Evolutionary conservation across 2,888 invertebrate genomes (phyloP).

Genomic region (Brachypalpus laphriformis): DNA sequence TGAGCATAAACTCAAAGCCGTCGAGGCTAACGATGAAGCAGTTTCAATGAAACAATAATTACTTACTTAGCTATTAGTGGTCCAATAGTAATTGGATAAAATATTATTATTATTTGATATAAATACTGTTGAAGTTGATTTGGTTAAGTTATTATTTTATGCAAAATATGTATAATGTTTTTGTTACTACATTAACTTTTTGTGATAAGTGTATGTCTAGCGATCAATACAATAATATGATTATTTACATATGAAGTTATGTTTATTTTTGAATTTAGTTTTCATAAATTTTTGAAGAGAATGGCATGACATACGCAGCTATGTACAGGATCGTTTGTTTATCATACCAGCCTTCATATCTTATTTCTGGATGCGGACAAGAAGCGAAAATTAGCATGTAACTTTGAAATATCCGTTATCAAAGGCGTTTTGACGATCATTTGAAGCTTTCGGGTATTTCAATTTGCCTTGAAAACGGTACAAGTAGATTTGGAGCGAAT

Average conservation of each 20-base stretch:
- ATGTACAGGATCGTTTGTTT: too few species aligned
- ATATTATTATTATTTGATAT: conserved; percentile 7
- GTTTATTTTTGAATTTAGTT: conserved; percentile 1
- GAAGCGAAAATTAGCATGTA: too few species aligned
- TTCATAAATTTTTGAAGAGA: too few species aligned
- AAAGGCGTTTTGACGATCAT: too few species aligned
- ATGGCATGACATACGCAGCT: too few species aligned
- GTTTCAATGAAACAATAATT: conserved; percentile 78
- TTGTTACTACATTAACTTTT: conserved; percentile 24
- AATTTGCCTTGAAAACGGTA: too few species aligned
- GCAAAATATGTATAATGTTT: conserved; percentile 16
- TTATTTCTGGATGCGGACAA: too few species aligned
- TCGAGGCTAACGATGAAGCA: conserved; percentile 76
- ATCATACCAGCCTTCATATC: too few species aligned
- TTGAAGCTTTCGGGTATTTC: too few species aligned
- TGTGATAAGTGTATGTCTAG: conserved; percentile 38
- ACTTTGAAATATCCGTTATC: too few species aligned
- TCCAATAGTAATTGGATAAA: neutral
- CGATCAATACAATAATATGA: conserved; percentile 17
- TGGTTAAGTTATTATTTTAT: conserved; percentile 59
- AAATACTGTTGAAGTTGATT: conserved; percentile 30
- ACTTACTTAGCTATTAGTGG: neutral
- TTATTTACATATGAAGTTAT: neutral
- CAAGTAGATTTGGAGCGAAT: too few species aligned
- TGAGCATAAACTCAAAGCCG: conserved; percentile 78